Evolutionary conservation across 2,113 vertebrate species (phyloP).

Genomic region (Stegastes partitus): DNA sequence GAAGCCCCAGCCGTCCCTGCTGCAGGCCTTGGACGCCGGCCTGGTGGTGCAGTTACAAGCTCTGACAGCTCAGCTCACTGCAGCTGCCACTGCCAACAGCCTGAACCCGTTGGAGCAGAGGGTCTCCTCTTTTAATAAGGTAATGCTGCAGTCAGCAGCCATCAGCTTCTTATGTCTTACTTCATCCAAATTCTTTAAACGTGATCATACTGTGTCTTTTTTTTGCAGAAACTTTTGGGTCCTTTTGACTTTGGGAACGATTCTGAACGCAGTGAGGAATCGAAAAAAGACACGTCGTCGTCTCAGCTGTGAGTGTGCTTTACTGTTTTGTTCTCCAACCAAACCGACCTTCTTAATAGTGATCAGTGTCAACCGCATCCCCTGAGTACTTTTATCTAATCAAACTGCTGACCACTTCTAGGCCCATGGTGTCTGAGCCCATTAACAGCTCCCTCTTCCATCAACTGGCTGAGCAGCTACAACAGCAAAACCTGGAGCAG

Average conservation of each 20-base stretch:
- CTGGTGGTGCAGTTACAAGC: conserved; percentile 98
- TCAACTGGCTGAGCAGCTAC: conserved; percentile 96
- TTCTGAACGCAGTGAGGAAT: conserved; percentile 91
- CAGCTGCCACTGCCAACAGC: conserved; percentile 94
- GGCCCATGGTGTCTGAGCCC: conserved; percentile 94
- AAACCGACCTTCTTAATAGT: neutral
- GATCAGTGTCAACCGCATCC: neutral
- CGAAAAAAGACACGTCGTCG: conserved; percentile 92
- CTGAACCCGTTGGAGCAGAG: conserved; percentile 96
- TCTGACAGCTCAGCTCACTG: conserved; percentile 97
- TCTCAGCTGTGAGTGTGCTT: conserved; percentile 90
- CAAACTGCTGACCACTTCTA: conserved; percentile 63
- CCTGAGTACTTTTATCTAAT: conserved; percentile 23
- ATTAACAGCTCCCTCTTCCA: conserved; percentile 98
- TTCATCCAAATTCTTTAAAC: neutral
- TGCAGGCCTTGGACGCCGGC: conserved; percentile 96
- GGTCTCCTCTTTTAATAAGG: conserved; percentile 98
- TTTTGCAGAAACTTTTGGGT: conserved; percentile 93
- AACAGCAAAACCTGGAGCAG: conserved; percentile 98
- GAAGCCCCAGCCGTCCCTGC: conserved; percentile 96
- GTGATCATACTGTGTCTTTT: neutral
- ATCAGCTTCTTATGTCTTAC: neutral
- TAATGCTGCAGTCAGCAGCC: conserved; percentile 64
- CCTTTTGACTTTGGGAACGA: conserved; percentile 97
- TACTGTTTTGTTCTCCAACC: neutral